Evolutionary conservation across 2,797 vertebrate genomes (phyloP), one percentile per base, ranked within the genome.

Genomic region (Lagocephalus sceleratus): DNA sequence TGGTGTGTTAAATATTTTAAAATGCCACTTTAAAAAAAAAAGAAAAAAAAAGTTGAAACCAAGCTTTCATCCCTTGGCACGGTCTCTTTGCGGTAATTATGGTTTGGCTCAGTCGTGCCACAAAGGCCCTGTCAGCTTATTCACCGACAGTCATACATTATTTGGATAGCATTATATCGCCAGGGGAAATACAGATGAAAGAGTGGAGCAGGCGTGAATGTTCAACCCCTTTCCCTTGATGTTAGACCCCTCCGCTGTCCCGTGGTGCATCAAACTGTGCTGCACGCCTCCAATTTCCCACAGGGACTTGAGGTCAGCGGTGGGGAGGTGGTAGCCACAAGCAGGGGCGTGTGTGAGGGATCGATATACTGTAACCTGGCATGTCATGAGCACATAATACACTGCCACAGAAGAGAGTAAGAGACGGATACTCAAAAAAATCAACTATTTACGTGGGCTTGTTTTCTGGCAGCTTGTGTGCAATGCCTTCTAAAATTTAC

Each of bases 121-220:
- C 56, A 65, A 65, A 71, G 16, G 42, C 60, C 29, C 62, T 51
- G 66, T 51, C 17, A 5, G 26, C 47, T 44, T 35, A 66, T 70
- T 67, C 69, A 66, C 63, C 57, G 47, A 41, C 47, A 51, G 56
- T 42, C 29, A 49, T 51, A 57, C 60, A 26, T 76, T 65, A 71
- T 58, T 43, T 48, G 54, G 41, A 54, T 25, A 20, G 61, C 47
- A 16, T 17, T 21, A 1, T 15, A 32, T 21, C 21, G 9, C 44
- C n/a, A 2, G 11, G 42, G 51, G 51, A 45, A 54, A 41, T 17
- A 57, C 53, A 55, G 52, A 45, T 14, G 38, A 63, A 62, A 39
- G 44, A 25, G 19, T 41, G 61, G 29, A 51, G 45, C 17, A 38
- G 41, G 49, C 41, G 26, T 57, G 16, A 44, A 64, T 4, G 12